Evolutionary conservation across 1,140 invertebrate species (phyloP).

Genomic region (Zaprionus kolodkinae): DNA sequence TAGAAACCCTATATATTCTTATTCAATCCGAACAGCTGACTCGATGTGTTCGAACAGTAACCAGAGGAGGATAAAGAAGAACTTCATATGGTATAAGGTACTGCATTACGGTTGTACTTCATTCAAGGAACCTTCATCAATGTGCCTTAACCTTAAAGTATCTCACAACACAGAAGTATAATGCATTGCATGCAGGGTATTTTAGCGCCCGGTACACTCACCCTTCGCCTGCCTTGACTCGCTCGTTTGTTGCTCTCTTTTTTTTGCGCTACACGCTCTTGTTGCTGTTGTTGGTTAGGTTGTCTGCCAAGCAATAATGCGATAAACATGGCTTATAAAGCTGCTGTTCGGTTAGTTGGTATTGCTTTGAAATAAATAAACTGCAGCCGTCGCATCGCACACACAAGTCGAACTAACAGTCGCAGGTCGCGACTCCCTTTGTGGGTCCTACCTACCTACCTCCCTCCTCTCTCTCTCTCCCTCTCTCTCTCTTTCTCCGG

Average conservation of each 20-base stretch:
- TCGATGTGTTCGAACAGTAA: no score
- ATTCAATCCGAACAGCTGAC: no score
- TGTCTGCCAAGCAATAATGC: constrained; percentile 62
- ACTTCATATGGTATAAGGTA: no score
- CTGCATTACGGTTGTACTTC: no score
- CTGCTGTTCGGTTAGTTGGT: constrained; percentile 49
- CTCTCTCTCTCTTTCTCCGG: not conserved
- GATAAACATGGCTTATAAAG: constrained; percentile 66
- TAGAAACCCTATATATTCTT: no score
- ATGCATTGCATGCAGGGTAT: not conserved
- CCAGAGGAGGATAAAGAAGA: no score
- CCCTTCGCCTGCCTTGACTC: constrained; percentile 7
- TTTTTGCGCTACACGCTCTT: constrained; percentile 29
- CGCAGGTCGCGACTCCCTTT: not conserved
- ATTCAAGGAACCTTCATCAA: no score
- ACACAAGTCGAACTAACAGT: constrained; percentile 4
- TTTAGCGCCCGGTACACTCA: not conserved
- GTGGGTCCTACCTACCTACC: no score
- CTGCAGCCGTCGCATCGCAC: constrained; percentile 3
- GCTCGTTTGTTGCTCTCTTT: constrained; percentile 42
- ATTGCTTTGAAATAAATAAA: constrained; percentile 77
- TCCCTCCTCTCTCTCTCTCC: not conserved
- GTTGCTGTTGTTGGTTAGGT: constrained; percentile 42
- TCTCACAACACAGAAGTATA: no score
- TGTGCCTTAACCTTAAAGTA: no score